Evolutionary conservation across 2,888 invertebrate species (phyloP).

Genomic region (Eupithecia centaureata): DNA sequence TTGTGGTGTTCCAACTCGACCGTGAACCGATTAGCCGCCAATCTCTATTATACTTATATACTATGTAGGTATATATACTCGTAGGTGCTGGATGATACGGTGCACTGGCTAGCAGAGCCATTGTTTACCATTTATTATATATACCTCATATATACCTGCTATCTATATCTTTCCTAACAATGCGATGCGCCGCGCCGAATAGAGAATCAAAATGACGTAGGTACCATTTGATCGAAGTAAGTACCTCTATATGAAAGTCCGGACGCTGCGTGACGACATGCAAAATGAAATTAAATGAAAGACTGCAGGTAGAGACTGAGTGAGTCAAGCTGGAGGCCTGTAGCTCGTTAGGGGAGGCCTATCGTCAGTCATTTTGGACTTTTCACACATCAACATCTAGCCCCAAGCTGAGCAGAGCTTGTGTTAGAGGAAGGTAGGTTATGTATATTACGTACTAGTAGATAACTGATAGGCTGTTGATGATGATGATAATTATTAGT

Average conservation of each 20-base stretch:
- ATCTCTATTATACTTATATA: slow-evolving; percentile 1
- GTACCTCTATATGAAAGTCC: background rate
- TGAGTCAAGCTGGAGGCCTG: too few relatives aligned
- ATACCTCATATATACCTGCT: too few relatives aligned
- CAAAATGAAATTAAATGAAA: too few relatives aligned
- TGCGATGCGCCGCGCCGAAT: background rate
- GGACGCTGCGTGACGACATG: too few relatives aligned
- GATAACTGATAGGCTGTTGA: background rate
- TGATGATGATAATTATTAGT: background rate
- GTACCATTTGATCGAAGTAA: background rate
- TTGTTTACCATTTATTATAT: slow-evolving; percentile 23
- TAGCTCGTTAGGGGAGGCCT: too few relatives aligned
- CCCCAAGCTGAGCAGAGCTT: too few relatives aligned
- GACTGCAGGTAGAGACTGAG: too few relatives aligned
- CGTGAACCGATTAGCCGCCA: slow-evolving; percentile 26
- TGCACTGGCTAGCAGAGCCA: slow-evolving; percentile 10
- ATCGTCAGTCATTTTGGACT: too few relatives aligned
- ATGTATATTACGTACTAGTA: too few relatives aligned
- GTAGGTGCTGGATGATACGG: background rate
- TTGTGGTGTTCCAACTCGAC: slow-evolving; percentile 22
- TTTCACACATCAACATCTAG: too few relatives aligned
- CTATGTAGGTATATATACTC: background rate
- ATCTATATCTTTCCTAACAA: slow-evolving; percentile 9
- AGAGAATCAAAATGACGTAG: background rate
- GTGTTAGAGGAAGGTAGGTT: too few relatives aligned